Base-by-base conservation (phyloP, 1,140 invertebrate species). In the Drosophila saltans region DNA sequence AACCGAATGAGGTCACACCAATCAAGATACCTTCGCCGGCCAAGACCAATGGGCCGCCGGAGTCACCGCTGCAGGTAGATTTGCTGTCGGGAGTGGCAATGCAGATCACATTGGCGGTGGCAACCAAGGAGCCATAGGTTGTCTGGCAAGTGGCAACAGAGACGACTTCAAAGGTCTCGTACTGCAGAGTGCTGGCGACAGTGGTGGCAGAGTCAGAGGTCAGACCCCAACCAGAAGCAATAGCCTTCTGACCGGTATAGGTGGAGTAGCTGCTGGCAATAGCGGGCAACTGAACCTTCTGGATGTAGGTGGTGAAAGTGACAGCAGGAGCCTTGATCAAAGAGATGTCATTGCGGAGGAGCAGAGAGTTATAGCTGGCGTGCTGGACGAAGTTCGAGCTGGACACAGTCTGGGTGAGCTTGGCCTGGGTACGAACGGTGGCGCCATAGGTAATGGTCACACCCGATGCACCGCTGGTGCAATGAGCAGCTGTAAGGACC, bases 401-500 rank as follows among this genome's bases (percentile, higher is more conserved):
- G 69, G 61, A 0, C 2, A 91, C 71, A 11, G 72, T 85, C 5
- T 72, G 61, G 43, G 56, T 68, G 0, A 75, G 0, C 60, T 78
- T 61, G 55, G 82, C 60, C 9, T 0, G 59, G 40, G 78, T 85
- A 60, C 90, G 90, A 1, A 57, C 7, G 5, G 83, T 75, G 60
- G 90, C 76, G 30, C 85, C 90, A 11, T 69, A 81, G 60, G 61
- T 68, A 41, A 81, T 43, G 73, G 69, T 82, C 63, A 80, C 90
- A 6, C 57, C 4, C 2, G 73, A 59, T 7, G 84, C 81, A 72
- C 84, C 91, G 52, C 5, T 74, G 7, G 9, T 4, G 26, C 95
- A 95, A 76, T 96, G 95, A 24, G 94, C 95, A 24, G 95, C 94
- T 8, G 94, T 94, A 30, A 95, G 69, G 2, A 95, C 83, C 93